Evolutionary conservation across 2,113 vertebrate species (phyloP), one percentile per base, ranked within the genome.

Genomic region (Pseudopodoces humilis): DNA sequence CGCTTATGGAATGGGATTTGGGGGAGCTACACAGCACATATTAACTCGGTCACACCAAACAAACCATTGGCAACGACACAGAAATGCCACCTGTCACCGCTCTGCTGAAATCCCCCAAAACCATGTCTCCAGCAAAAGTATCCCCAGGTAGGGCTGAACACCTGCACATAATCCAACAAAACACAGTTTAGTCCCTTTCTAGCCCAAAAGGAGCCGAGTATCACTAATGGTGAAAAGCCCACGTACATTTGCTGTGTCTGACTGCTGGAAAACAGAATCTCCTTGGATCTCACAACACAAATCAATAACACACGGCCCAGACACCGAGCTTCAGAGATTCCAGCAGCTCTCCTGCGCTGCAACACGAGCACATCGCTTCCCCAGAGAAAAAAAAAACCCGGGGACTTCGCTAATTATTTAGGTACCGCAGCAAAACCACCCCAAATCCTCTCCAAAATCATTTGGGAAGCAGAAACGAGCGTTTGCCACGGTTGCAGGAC

Each of bases 181-280:
- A 1, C 50, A 15, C 0, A 39, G 30, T n/a, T 65, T 1, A n/a
- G 31, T 11, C 25, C 64, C 35, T 44, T 67, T 17, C 71, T 12
- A 35, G 25, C 27, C 56, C 12, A 25, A 41, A 56, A 63, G 6
- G 23, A 31, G 37, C 35, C 19, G 22, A 65, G 41, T 11, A 7
- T 10, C 25, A 1, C 23, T 4, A 12, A 14, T 1, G 11, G 28
- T 15, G 24, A 63, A 37, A 75, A 81, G 19, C 35, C 70, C 19
- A 0, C 17, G 55, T 4, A 9, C 17, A 3, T 35, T 68, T 5
- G 13, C 41, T 5, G n/a, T 5, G 12, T 1, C 22, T 0, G 2
- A 11, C 49, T 22, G 1, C 4, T 1, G 62, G 74, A 9, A n/a
- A 44, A 33, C 67, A 58, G 21, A 50, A 50, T 11, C 17, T 60